Conservation (phyloP, 2,113 vertebrate species). For the Carlito syrichta region DNA sequence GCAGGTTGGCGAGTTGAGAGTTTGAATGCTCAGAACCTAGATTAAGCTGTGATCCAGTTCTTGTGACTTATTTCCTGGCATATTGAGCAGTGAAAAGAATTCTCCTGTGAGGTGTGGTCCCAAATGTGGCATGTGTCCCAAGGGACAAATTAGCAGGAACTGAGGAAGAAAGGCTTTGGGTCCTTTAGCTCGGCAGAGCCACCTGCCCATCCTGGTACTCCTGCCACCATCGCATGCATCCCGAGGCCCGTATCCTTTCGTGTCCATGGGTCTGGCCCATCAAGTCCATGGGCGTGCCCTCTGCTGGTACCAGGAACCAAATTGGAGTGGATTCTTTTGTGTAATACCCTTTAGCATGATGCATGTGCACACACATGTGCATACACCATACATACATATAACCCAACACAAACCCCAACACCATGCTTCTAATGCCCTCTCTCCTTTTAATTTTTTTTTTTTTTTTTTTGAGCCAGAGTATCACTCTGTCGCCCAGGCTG, state of each 20-base stretch:
- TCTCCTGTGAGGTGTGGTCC: neutral
- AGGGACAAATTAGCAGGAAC: neutral
- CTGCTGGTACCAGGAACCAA: neutral
- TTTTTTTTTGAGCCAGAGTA: too few relatives aligned
- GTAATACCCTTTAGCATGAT: too few relatives aligned
- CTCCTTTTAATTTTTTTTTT: too few relatives aligned
- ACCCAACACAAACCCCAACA: too few relatives aligned
- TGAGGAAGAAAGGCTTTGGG: neutral
- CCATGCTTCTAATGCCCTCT: neutral
- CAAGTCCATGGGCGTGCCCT: rapidly evolving
- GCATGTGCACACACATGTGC: rapidly evolving
- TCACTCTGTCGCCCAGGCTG: too few relatives aligned
- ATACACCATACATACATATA: neutral
- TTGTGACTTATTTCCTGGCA: neutral
- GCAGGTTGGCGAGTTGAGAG: neutral
- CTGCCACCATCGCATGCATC: rapidly evolving
- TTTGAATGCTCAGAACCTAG: neutral
- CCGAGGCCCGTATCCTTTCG: neutral
- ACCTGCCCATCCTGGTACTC: neutral
- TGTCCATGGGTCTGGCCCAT: neutral
- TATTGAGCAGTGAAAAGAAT: neutral
- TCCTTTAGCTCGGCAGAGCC: neutral
- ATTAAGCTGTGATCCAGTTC: neutral
- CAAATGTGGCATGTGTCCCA: neutral
- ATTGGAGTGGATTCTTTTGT: neutral